Evolutionary conservation across 2,888 invertebrate genomes (phyloP), one percentile per base, ranked within the genome.

Genomic region (Meiosimyza decipiens): DNA sequence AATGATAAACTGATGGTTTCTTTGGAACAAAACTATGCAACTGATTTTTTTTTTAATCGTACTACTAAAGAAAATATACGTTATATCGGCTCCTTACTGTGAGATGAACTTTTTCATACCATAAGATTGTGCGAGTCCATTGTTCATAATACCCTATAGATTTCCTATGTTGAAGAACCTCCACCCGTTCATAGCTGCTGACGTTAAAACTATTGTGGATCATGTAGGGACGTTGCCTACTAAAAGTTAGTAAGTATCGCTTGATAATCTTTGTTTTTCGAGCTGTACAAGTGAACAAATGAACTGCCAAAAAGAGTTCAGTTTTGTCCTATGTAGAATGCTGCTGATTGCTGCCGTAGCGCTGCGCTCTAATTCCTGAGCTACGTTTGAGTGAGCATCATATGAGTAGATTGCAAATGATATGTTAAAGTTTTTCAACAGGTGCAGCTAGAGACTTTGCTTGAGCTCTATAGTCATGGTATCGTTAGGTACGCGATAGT

Each of bases 211-310:
- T 63, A 3, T 50, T 63, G 50, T 18, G 7, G 22, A 51, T 62
- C 33, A 15, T 54, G 47, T 60, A 60, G 60, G 28, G 60, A 16
- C 40, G 69, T 57, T 47, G 47, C 6, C 40, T 50, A 50, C 50
- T 40, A 16, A n/a, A 15, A 55, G 62, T 55, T 28, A 68, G 28
- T 28, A 22, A 57, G 69, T 70, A 70, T 70, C 69, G 18, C 60
- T 51, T 70, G 70, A 70, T 70, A 70, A 70, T 70, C 70, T 70
- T 15, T 51, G 18, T 28, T 63, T 52, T 15, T 28, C 22, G 68
- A 18, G 15, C 40, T 40, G 22, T 22, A 70, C 62, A 63, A 54
- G 33, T 40, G 18, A 22, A 40, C 62, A 47, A 62, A 62, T 15
- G 62, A 22, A 57, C 55, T 16, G 16, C 57, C 57, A 28, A 57